Evolutionary conservation across 2,888 invertebrate species (phyloP), one percentile per base, ranked within the genome.

Genomic region (Cecidostiba fungosa): DNA sequence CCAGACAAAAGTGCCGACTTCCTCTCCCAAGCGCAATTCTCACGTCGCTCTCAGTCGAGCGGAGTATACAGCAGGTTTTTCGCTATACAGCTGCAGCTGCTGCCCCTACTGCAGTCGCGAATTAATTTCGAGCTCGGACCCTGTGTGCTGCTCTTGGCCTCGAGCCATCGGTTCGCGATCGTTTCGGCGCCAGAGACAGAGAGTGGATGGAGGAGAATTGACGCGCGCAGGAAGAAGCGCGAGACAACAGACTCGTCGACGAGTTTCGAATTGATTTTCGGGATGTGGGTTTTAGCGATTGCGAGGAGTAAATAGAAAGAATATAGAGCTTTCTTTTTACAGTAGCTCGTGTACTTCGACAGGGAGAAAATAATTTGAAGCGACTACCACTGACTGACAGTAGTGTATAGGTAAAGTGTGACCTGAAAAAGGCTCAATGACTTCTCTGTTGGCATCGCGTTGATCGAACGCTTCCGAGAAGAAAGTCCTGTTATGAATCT

Each of bases 131-230:
- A 32, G 59, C 70, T 54, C 23, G 16, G 26, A 62, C 73, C 73
- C 80, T 32, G 50, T 76, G 74, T 86, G 84, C 76, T 87, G 83
- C 87, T 88, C 88, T 88, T 86, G 89, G 88, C 87, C 85, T 79
- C 83, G 85, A 85, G 89, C 88, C 88, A 87, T 59, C 54, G 32
- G 36, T 6, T 39, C 26, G 10, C 19, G 59, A 79, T 79, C 79
- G 79, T 79, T 66, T 50, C 26, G 14, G 32, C 36, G 23, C 66
- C 12, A 54, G 23, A 76, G 69, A 23, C 16, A 50, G 10, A 39
- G 14, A 72, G n/a, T 36, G 26, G 72, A 39, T 12, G 43, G 23
- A 72, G 14, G 14, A 59, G 54, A 59, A 43, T 43, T 36, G 39
- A n/a, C 8, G 36, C 36, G 54, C 19, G n/a, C 23, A 72, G 39